Percentiles rank a stretch among this genome's conserved stretches.
Conservation (phyloP, 2,888 invertebrate species). For the Dascillus cervinus region DNA sequence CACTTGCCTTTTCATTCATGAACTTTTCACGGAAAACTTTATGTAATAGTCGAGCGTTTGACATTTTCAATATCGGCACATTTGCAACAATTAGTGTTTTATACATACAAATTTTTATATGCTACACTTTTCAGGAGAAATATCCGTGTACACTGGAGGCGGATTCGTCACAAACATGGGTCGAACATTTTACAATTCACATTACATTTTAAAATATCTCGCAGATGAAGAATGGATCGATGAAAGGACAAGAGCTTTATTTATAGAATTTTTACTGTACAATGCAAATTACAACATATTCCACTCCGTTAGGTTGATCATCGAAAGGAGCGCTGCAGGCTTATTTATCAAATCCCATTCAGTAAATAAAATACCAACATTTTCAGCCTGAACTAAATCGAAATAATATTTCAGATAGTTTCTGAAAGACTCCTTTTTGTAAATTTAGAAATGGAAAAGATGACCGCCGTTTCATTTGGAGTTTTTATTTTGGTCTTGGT, state of each 20-base stretch:
- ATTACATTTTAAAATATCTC: conserved; percentile 14
- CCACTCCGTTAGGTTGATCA: conserved; percentile 13
- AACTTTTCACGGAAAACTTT: no score
- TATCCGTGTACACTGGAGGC: conserved; percentile 16
- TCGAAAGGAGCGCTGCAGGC: conserved; percentile 19
- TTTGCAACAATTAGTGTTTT: no score
- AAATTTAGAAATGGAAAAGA: conserved; percentile 11
- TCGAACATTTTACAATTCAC: conserved; percentile 16
- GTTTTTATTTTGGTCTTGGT: conserved; percentile 13
- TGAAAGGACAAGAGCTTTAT: conserved; percentile 14
- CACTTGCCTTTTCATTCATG: no score
- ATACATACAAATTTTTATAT: no score
- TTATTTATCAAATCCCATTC: conserved; percentile 9
- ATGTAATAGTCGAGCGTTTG: no score
- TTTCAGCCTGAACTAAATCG: no score
- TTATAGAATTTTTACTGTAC: conserved; percentile 21
- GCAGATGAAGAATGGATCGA: conserved; percentile 17
- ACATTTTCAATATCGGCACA: no score
- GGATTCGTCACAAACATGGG: conserved; percentile 18
- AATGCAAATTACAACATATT: conserved; percentile 22
- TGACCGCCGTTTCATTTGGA: conserved; percentile 10
- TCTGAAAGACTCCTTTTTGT: conserved; percentile 16
- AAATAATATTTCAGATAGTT: conserved; percentile 15
- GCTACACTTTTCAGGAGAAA: conserved; percentile 11
- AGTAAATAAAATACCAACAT: no score